Conservation (phyloP, 2,797 vertebrate genomes). For the Rhadinocentrus ornatus region DNA sequence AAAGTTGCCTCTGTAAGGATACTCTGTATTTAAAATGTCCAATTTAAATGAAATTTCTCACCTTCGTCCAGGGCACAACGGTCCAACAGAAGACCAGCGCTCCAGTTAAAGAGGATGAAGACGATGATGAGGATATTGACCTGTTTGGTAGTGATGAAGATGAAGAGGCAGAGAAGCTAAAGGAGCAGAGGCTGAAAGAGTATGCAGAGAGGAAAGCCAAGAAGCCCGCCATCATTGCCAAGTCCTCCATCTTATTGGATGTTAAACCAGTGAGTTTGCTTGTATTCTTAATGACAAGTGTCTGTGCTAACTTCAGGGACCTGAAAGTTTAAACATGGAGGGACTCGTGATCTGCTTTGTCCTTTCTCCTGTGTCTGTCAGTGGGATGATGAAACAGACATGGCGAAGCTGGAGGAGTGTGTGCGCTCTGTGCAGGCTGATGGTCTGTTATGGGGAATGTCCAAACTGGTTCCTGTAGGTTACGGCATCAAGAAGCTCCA, state of each 20-base stretch:
- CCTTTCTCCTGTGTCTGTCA: constrained; percentile 47
- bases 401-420: constrained; percentile 92
- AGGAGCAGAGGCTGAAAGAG: constrained; percentile 90
- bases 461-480: constrained; percentile 94
- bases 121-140: constrained; percentile 85
- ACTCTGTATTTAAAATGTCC: too few relatives aligned
- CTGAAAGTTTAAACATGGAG: too few relatives aligned
- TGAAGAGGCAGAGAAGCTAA: constrained; percentile 87
- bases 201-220: constrained; percentile 91
- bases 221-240: constrained; percentile 91
- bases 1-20: too few relatives aligned
- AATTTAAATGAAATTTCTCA: too few relatives aligned
- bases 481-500: constrained; percentile 97
- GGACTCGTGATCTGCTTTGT: too few relatives aligned
- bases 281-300: background rate
- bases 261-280: constrained; percentile 90
- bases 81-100: constrained; percentile 64
- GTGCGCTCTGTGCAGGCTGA: constrained; percentile 91
- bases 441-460: constrained; percentile 93
- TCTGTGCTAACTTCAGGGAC: too few relatives aligned
- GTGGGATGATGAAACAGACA: constrained; percentile 99
- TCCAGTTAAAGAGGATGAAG: constrained; percentile 46
- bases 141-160: constrained; percentile 94
- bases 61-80: constrained; percentile 53
- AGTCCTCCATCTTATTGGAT: constrained; percentile 95